Percentiles rank a stretch among this genome's conserved stretches.
Evolutionary conservation across 2,888 invertebrate species (phyloP).

Genomic region (Brachyptera putata): DNA sequence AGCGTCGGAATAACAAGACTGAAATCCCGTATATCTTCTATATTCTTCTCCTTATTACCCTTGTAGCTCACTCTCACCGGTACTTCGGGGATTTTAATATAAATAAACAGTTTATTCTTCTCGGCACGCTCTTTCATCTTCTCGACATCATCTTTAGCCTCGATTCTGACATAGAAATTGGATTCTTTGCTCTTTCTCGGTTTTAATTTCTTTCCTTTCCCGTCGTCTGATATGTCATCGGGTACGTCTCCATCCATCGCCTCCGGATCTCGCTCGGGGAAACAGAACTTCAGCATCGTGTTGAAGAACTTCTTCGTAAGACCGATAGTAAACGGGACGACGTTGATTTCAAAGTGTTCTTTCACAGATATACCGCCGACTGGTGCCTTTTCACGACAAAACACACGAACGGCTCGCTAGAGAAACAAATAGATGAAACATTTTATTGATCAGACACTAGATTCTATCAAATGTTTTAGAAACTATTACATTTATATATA

Average conservation of each 20-base stretch:
- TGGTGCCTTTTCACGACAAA: constrained; percentile 92
- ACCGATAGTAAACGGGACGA: constrained; percentile 87
- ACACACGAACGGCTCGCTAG: constrained; percentile 81
- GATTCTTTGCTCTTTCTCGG: constrained; percentile 62
- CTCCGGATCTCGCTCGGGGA: constrained; percentile 88
- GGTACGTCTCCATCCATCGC: constrained; percentile 68
- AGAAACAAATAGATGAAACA: constrained; percentile 35
- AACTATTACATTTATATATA: no score
- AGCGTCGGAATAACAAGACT: constrained; percentile 91
- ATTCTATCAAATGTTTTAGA: no score
- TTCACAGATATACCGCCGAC: constrained; percentile 99
- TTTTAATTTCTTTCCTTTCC: constrained; percentile 36
- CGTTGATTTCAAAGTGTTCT: constrained; percentile 98
- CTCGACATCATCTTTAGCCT: constrained; percentile 89
- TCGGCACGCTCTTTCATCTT: constrained; percentile 98
- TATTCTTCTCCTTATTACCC: constrained; percentile 97
- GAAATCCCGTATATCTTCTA: constrained; percentile 92
- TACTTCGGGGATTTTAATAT: constrained; percentile 98
- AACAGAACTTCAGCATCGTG: constrained; percentile 96
- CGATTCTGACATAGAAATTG: constrained; percentile 85
- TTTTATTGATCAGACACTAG: no score
- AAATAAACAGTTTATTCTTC: constrained; percentile 96
- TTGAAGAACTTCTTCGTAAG: constrained; percentile 95
- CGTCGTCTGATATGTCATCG: constrained; percentile 45
- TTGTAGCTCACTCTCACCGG: constrained; percentile 90